Conservation (phyloP, 2,113 vertebrate genomes). For the Hypanus sabinus region DNA sequence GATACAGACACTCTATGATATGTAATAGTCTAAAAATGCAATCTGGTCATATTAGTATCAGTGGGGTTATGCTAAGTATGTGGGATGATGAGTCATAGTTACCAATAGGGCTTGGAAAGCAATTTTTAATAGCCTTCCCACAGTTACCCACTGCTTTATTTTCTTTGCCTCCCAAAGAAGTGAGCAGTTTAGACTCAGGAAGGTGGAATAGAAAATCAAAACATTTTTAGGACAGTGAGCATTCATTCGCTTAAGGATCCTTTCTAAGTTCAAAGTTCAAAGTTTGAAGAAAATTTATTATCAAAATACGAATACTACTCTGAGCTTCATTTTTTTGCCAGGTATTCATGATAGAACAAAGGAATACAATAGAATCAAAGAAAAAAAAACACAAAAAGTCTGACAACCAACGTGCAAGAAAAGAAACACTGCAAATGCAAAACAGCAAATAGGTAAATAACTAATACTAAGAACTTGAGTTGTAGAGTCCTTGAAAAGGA, state of each 20-base stretch:
- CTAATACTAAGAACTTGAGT: no score
- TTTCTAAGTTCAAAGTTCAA: neutral
- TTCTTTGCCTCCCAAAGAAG: neutral
- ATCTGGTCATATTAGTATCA: neutral
- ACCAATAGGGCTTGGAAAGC: neutral
- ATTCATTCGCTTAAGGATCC: neutral
- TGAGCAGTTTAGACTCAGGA: neutral
- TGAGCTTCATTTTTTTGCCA: no score
- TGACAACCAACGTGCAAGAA: no score
- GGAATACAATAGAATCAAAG: no score
- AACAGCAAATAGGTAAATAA: no score
- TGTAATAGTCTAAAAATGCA: constrained; percentile 7
- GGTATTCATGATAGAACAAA: no score
- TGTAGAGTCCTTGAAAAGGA: no score
- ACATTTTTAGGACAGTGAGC: neutral
- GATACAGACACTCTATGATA: constrained; percentile 4
- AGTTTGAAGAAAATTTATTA: no score
- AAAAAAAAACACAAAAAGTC: no score
- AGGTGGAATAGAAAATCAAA: neutral
- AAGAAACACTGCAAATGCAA: no score
- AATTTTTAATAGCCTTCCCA: neutral
- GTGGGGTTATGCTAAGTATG: neutral
- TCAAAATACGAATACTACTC: no score
- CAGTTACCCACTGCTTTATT: neutral
- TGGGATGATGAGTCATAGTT: neutral